phyloP scores from a whole-genome alignment of 2,888 invertebrate genomes.

The Linyphia triangularis region DNA sequence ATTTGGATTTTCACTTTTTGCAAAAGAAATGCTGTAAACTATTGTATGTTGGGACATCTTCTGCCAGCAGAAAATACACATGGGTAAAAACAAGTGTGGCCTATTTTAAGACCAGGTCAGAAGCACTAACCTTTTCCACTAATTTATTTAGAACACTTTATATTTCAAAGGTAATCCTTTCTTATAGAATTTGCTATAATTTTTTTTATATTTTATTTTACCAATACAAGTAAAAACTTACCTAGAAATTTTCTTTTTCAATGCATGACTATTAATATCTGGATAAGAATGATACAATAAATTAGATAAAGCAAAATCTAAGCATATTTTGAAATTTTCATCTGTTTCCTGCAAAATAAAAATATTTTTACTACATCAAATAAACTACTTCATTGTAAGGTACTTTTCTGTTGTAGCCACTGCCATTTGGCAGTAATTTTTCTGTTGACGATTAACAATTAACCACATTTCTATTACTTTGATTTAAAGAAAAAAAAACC shows the following conservation, averaged over 20 bases:
- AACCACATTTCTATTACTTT: not conserved
- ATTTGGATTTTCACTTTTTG: too few species aligned
- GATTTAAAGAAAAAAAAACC: not conserved
- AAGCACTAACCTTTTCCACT: too few species aligned
- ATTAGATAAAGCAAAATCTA: constrained; percentile 43
- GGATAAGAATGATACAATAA: constrained; percentile 51
- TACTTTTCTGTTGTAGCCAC: not conserved
- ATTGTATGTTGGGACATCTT: too few species aligned
- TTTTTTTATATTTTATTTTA: not conserved
- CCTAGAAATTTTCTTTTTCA: constrained; percentile 31
- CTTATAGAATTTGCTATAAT: not conserved
- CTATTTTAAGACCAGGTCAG: too few species aligned
- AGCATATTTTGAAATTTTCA: constrained; percentile 47
- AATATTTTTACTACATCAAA: not conserved
- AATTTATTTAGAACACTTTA: too few species aligned
- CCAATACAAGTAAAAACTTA: not conserved
- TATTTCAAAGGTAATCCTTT: too few species aligned
- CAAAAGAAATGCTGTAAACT: too few species aligned
- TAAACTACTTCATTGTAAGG: too few species aligned
- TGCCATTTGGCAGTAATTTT: not conserved
- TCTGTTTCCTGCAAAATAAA: constrained; percentile 35
- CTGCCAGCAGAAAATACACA: too few species aligned
- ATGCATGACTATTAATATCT: constrained; percentile 54
- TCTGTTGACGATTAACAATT: not conserved
- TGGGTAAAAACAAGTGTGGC: not conserved